phyloP scores from a whole-genome alignment of 2,888 invertebrate species.

The Drosophila demipolita region DNA sequence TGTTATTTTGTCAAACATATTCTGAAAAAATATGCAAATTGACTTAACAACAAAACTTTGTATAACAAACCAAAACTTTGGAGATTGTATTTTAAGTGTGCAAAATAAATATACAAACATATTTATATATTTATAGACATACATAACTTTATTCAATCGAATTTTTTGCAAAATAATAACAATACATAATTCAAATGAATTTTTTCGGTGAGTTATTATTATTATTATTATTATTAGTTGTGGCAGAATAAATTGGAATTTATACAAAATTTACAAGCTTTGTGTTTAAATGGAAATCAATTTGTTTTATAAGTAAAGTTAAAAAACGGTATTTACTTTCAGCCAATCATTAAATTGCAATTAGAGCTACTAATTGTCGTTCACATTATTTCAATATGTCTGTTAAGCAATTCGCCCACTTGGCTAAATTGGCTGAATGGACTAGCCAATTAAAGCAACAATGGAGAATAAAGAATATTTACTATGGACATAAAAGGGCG shows the following conservation, averaged over 20 bases:
- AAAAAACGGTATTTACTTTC: conserved; percentile 19
- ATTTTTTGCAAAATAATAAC: conserved; percentile 2
- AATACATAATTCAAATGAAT: background rate
- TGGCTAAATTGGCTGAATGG: conserved; percentile 24
- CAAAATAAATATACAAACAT: conserved; percentile 1
- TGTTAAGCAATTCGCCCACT: conserved; percentile 38
- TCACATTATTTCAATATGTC: conserved; percentile 50
- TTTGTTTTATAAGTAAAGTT: background rate
- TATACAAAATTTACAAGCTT: background rate
- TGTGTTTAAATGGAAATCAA: background rate
- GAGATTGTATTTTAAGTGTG: background rate
- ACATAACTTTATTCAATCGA: background rate
- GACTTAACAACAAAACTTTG: conserved; percentile 17
- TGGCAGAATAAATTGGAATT: background rate
- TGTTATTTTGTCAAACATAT: conserved; percentile 19
- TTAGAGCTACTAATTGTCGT: conserved; percentile 51
- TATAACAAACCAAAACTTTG: conserved; percentile 18
- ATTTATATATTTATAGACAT: background rate
- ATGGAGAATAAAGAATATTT: conserved; percentile 7
- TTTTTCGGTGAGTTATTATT: background rate
- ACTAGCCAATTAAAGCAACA: conserved; percentile 48
- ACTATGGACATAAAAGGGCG: conserved; percentile 23
- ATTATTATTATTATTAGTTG: too few relatives aligned
- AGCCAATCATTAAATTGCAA: conserved; percentile 59
- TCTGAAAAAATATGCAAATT: conserved; percentile 44